Evolutionary conservation across 2,113 vertebrate species (phyloP), one percentile per base, ranked within the genome.

Genomic region (Carettochelys insculpta): DNA sequence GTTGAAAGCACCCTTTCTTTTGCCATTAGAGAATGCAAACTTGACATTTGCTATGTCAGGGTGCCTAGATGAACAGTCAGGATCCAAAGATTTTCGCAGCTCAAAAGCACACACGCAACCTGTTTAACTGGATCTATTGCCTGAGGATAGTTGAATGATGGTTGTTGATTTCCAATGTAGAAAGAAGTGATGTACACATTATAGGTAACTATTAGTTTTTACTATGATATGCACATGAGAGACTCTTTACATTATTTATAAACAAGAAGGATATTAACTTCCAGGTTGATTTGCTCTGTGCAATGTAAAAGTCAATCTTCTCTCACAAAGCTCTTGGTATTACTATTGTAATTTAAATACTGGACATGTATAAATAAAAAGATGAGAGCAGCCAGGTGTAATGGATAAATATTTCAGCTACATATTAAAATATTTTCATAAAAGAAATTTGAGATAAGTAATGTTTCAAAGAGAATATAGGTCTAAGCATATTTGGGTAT

Each of bases 391-490:
- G 38, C 24, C 19, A 51, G 76, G 22, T 25, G 8, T 27, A 86
- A 92, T 25, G 3, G 54, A 48, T 71, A 86, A 91, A 94, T 22
- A 95, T 73, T 50, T 68, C 31, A 65, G 24, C 65, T 84, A 27
- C 53, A 4, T 89, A 82, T 43, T 47, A 4, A 8, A 51, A 84
- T 54, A 78, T 93, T 95, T 94, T 61, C 38, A 83, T 82, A 83
- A 77, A 93, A 92, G 80, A 85, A 84, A 89, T 3, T 2, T 80
- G 51, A 92, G 90, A 85, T 27, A 68, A 86, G 84, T 47, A 3
- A 87, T 19, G 45, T 95, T 94, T 93, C 80, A 94, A 95, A 83
- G 58, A 77, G 83, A 92, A 93, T 93, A 61, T 79, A 58, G 89
- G 76, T 86, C 81, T 88, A 90, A 61, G 54, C 24, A 41, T 77